Evolutionary conservation across 2,888 invertebrate genomes (phyloP).

Genomic region (Drosophila pseudotakahashii): DNA sequence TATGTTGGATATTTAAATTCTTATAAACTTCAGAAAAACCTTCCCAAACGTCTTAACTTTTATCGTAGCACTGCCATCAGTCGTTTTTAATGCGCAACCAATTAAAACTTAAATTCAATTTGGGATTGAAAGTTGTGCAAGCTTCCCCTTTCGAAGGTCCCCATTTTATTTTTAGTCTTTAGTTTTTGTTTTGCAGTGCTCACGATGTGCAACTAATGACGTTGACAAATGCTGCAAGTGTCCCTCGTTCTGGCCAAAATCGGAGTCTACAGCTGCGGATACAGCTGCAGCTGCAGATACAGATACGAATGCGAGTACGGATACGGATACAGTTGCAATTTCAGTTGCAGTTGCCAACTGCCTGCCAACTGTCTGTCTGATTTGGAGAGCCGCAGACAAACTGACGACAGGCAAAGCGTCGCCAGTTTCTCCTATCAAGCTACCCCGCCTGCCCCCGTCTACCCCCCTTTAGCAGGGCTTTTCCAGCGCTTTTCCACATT

Average conservation of each 20-base stretch:
- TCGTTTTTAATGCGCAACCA: background rate
- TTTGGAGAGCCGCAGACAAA: constrained; percentile 50
- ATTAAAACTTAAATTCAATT: background rate
- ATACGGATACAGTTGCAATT: constrained; percentile 26
- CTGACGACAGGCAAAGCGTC: constrained; percentile 52
- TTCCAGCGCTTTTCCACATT: background rate
- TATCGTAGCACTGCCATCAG: no score
- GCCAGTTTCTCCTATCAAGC: constrained; percentile 23
- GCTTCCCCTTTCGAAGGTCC: background rate
- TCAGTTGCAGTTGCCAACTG: constrained; percentile 8
- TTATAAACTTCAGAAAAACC: no score
- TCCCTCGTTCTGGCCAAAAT: constrained; percentile 14
- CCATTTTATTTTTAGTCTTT: no score
- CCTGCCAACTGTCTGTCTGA: constrained; percentile 15
- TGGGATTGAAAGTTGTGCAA: background rate
- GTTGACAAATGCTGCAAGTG: constrained; percentile 38
- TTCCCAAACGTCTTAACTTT: no score
- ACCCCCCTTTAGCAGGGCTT: background rate
- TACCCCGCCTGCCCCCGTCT: no score
- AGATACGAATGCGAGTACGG: background rate
- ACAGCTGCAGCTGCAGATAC: constrained; percentile 20
- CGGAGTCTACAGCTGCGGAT: constrained; percentile 6
- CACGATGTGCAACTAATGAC: constrained; percentile 38
- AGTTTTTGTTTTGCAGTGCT: background rate
- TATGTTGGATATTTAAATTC: no score